Percentiles rank a stretch among this genome's conserved stretches.
Conservation (phyloP, 1,140 invertebrate genomes). For the Sesamia nonagrioides region DNA sequence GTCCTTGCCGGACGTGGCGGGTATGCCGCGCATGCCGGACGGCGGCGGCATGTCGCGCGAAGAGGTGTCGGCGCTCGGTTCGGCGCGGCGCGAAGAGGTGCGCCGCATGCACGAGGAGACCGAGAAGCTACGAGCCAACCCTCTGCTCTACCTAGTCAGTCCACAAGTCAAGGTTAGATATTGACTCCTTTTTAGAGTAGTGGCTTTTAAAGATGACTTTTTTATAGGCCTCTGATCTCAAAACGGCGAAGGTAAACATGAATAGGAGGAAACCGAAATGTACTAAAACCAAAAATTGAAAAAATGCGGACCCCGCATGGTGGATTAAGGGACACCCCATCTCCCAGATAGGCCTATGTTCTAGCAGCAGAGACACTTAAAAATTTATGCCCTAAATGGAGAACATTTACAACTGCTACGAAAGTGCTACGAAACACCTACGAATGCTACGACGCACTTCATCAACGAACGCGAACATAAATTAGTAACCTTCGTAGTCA, state of each 20-base stretch:
- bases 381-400: neutral
- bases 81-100: conserved; percentile 97
- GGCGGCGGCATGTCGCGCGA: conserved; percentile 96
- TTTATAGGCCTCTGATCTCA: no score
- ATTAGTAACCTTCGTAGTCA: neutral
- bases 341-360: no score
- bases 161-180: conserved; percentile 97
- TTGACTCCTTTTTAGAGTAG: neutral
- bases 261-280: no score
- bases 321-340: no score
- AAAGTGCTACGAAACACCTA: conserved; percentile 8
- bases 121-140: conserved; percentile 97
- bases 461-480: neutral
- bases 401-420: conserved; percentile 17
- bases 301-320: no score
- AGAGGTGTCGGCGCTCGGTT: conserved; percentile 97
- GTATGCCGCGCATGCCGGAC: conserved; percentile 92
- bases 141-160: conserved; percentile 97
- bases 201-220: no score
- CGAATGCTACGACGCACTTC: neutral
- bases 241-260: no score
- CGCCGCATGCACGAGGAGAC: conserved; percentile 96
- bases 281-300: no score
- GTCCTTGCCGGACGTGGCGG: conserved; percentile 97
- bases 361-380: no score